Percentiles rank a stretch among this genome's conserved stretches.
These are phyloP conservation scores for Nymphicus hollandicus DNA, from an alignment of 2,113 vertebrate genomes.

Conservation along the genomic window DNA sequence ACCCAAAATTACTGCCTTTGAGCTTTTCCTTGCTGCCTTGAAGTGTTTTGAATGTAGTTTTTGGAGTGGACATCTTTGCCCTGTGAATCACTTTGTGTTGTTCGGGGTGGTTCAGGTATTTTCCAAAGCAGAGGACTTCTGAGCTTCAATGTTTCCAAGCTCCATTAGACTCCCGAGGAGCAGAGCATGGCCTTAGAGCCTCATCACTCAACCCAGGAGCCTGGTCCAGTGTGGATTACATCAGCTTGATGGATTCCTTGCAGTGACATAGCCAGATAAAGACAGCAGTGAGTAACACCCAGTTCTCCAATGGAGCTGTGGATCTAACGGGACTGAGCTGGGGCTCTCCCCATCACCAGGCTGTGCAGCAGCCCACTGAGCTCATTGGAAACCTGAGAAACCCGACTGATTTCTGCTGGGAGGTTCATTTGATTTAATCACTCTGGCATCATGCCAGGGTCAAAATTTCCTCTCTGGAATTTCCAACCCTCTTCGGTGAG, in stretches of 20 bases:
- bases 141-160: background rate
- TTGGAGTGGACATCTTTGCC: background rate
- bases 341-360: background rate
- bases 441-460: background rate
- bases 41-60: background rate
- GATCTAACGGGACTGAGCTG: background rate
- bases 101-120: background rate
- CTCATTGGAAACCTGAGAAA: constrained; percentile 35
- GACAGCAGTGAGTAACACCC: background rate
- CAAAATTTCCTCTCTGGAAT: background rate
- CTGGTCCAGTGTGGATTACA: background rate
- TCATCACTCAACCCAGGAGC: background rate
- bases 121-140: background rate
- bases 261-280: background rate
- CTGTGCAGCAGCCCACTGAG: constrained; percentile 10
- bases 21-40: background rate
- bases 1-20: background rate
- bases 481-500: background rate
- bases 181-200: background rate
- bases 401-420: background rate
- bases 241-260: background rate
- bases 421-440: constrained; percentile 7
- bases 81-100: background rate
- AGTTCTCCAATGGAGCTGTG: background rate
- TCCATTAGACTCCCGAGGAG: background rate